Evolutionary conservation across 2,888 invertebrate species (phyloP), one percentile per base, ranked within the genome.

Genomic region (Torymus aiolomorphi): DNA sequence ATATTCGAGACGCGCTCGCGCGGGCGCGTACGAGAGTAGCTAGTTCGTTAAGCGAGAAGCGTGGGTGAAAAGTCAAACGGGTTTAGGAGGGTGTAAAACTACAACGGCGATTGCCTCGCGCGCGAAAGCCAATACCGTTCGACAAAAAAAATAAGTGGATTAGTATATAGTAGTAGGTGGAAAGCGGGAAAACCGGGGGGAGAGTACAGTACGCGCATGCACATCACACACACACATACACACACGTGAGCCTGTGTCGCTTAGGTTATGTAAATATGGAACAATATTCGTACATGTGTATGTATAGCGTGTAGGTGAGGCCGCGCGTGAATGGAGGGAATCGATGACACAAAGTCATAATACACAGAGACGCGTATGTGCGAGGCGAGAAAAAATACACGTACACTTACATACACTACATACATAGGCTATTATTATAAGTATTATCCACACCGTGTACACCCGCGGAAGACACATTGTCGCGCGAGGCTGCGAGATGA

Each of bases 251-350:
- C 84, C 83, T 84, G 86, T 18, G 18, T 81, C 83, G 86, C 85
- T 86, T 83, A 83, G 84, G 77, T 82, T 42, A 85, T 87, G 87
- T 87, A 87, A 85, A 87, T 87, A 87, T 81, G 81, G 78, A 86
- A 85, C 80, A 71, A 80, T 80, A 83, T 82, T 82, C 75, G 80
- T 83, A 81, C 84, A 83, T 70, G 62, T 80, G 82, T 83, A 79
- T 71, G 81, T 82, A 82, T 80, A 82, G 82, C 24, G 70, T 80
- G 75, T 78, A 80, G 76, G 65, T 61, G 78, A 63, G 73, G 20
- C 42, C 42, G 42, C 56, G 83, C 65, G 81, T 82, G 84, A 83
- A 80, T 83, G 81, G 49, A 66, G 66, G 42, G 42, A 42, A 76
- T 73, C 74, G 71, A 62, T 62, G 66, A 74, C 20, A 42, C 42